Conservation (phyloP, 2,113 vertebrate genomes). For the Agapornis roseicollis region DNA sequence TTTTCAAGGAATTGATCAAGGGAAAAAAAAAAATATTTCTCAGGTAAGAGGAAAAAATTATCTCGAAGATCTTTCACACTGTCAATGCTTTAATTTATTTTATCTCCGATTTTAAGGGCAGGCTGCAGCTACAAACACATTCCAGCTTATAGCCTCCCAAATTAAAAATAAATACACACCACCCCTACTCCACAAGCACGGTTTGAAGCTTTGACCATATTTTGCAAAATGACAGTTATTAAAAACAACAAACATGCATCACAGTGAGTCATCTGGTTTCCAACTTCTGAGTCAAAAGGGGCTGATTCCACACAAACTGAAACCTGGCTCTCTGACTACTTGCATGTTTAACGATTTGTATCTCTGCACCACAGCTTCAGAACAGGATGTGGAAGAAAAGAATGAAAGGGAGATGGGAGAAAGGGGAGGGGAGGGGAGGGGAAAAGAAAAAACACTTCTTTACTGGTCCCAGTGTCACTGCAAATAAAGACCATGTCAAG, state of each 20-base stretch:
- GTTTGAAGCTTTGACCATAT: conserved; percentile 58
- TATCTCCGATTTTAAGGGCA: not conserved
- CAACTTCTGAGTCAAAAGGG: conserved; percentile 72
- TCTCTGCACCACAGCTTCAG: conserved; percentile 57
- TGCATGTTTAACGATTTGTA: conserved; percentile 35
- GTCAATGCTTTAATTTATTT: not conserved
- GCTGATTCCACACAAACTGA: conserved; percentile 67
- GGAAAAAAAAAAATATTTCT: conserved; percentile 28
- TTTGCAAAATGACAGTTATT: conserved; percentile 71
- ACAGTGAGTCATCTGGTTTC: conserved; percentile 70
- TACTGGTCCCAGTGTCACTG: conserved; percentile 68
- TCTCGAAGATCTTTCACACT: not conserved
- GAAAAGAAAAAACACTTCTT: conserved; percentile 45
- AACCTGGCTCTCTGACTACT: conserved; percentile 57
- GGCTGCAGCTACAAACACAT: not conserved
- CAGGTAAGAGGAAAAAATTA: conserved; percentile 15
- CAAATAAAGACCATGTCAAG: conserved; percentile 72
- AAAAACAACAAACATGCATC: conserved; percentile 72
- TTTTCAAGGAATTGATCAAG: conserved; percentile 59
- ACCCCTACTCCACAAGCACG: conserved; percentile 43
- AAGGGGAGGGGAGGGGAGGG: conserved; percentile 47
- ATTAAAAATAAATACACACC: conserved; percentile 44
- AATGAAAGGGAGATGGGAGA: conserved; percentile 61
- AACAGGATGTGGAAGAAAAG: conserved; percentile 70
- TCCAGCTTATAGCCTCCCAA: conserved; percentile 3